Conservation (phyloP, 2,797 vertebrate species). For the Staurois parvus region DNA sequence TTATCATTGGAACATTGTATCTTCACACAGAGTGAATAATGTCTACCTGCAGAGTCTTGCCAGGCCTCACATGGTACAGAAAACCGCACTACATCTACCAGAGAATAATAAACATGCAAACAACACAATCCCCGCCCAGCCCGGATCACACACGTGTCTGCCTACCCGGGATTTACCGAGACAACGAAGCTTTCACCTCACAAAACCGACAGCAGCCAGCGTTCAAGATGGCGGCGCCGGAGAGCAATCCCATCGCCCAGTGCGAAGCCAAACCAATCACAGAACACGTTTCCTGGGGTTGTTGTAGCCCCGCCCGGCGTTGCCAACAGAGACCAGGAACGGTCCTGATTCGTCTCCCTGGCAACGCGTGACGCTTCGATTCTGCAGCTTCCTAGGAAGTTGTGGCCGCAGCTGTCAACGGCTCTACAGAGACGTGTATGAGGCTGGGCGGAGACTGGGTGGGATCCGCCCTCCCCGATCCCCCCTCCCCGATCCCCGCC, state of each 20-base stretch:
- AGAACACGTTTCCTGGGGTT: not conserved
- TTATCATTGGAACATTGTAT: too few relatives aligned
- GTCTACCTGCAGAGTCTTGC: too few relatives aligned
- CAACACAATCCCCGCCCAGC: not conserved
- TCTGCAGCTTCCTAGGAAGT: not conserved
- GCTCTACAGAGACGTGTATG: not conserved
- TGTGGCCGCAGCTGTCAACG: not conserved
- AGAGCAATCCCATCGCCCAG: not conserved
- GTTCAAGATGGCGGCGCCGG: constrained; percentile 39
- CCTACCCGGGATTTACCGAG: not conserved
- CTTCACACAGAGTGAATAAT: too few relatives aligned
- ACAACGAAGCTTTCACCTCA: not conserved
- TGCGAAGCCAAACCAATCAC: not conserved
- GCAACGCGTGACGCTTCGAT: constrained; percentile 32
- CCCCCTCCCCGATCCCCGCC: too few relatives aligned
- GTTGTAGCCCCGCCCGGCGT: constrained; percentile 31
- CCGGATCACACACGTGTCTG: not conserved
- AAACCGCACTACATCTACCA: not conserved
- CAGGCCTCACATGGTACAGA: not conserved
- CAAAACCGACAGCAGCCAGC: constrained; percentile 54
- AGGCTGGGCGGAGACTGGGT: not conserved
- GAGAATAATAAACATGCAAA: not conserved
- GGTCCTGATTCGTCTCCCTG: not conserved
- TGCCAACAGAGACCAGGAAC: constrained; percentile 37
- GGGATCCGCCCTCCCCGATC: too few relatives aligned